These are phyloP conservation scores for Grantiella picta DNA, from an alignment of 2,113 vertebrate species.

Conservation along the genomic window DNA sequence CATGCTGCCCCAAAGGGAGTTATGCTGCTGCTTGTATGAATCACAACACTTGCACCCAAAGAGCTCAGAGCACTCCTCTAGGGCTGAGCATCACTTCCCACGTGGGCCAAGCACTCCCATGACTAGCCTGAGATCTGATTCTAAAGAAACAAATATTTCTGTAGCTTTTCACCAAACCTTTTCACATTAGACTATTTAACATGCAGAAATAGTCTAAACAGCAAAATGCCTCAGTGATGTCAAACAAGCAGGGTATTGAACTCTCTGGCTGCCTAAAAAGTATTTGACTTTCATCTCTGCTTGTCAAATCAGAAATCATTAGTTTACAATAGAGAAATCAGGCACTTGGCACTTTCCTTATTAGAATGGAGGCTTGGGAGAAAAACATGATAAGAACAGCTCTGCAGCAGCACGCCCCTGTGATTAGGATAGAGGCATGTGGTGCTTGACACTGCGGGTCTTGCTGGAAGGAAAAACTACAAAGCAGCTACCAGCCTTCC, in stretches of 20 bases:
- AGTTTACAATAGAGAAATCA: neutral
- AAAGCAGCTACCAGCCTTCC: neutral
- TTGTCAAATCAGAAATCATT: slow-evolving; percentile 29
- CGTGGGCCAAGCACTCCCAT: neutral
- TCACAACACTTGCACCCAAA: neutral
- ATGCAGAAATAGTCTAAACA: neutral
- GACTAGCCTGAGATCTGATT: neutral
- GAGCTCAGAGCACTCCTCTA: neutral
- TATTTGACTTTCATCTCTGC: slow-evolving; percentile 1
- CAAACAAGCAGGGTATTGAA: neutral
- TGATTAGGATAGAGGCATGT: neutral
- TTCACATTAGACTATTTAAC: neutral
- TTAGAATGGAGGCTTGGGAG: neutral
- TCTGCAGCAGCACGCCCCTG: neutral
- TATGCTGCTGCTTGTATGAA: neutral
- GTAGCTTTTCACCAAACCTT: neutral
- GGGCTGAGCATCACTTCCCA: neutral
- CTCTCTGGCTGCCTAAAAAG: neutral
- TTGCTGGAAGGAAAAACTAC: neutral
- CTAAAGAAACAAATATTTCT: neutral
- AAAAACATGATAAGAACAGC: neutral
- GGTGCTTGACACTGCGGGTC: neutral
- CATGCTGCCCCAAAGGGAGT: neutral
- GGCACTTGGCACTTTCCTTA: neutral
- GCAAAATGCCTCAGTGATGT: neutral